Base-by-base conservation (phyloP, 64 coral and sea anemone genomes). In the Exaiptasia diaphana region DNA sequence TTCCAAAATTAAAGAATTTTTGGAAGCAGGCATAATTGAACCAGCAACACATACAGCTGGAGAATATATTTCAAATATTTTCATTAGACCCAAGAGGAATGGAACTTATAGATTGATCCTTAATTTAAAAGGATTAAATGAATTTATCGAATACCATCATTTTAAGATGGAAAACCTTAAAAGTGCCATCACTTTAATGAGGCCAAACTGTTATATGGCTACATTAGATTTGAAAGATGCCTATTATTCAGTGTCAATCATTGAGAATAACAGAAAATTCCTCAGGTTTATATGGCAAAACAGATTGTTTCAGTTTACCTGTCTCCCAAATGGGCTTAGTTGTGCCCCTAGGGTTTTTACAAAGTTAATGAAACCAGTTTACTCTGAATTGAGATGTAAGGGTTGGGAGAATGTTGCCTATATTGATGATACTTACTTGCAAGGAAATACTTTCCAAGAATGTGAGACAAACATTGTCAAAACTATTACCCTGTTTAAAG, bases 281-380 rank as follows among this genome's bases (percentile, higher is more conserved):
- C 54, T 90, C 20, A 24, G 68, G 14, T 90, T 90, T 41, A 65
- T 35, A 48, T 82, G 68, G 43, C 52, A 67, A 53, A 82, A 67
- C 41, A 41, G 63, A 2, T 68, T 90, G 58, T 77, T 83, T 83
- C 79, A 90, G 70, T 83, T 90, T 71, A 83, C 88, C 34, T 83
- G 79, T 65, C 49, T 90, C 13, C 87, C 87, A 41, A 90, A 82
- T 82, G 88, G 75, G 0, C 15, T 81, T 21, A 81, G 30, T 26
- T 46, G 74, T 79, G 73, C 73, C 38, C 74, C 74, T 1, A 65
- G 83, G 38, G 20, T 77, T 26, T 87, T 87, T 37, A 87, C 61
- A 40, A 87, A 76, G 40, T 38, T 86, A 4, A 43, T 87, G 46
- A 87, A 87, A 45, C 86, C 86, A 31, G 68, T 29, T 15, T 81